phyloP scores from a whole-genome alignment of 1,140 invertebrate genomes.

The silkworm (Bombyx mori) region DNA sequence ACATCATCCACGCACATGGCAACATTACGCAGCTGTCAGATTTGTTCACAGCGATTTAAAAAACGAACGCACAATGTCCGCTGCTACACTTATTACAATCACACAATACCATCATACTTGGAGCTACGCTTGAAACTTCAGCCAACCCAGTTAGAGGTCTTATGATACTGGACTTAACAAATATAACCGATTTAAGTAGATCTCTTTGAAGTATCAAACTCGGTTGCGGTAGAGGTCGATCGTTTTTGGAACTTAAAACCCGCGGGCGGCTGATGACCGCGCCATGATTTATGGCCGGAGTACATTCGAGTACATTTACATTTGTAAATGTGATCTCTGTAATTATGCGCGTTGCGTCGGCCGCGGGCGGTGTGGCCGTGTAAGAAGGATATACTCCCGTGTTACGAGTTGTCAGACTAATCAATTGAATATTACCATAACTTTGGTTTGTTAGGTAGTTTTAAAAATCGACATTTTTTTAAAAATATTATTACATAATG shows the following conservation, averaged over 20 bases:
- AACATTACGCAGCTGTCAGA: conserved; percentile 62
- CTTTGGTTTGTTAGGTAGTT: no score
- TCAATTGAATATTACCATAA: no score
- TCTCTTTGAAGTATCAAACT: neutral
- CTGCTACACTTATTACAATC: conserved; percentile 52
- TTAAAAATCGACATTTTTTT: no score
- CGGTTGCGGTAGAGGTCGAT: conserved; percentile 4
- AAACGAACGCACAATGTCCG: conserved; percentile 47
- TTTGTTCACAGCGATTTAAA: conserved; percentile 45
- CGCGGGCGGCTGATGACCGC: conserved; percentile 58
- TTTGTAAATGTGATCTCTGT: conserved; percentile 59
- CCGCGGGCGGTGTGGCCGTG: conserved; percentile 29
- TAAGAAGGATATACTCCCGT: conserved; percentile 27
- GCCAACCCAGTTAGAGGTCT: neutral
- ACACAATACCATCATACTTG: conserved; percentile 18
- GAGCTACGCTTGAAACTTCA: conserved; percentile 8
- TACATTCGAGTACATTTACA: conserved; percentile 36
- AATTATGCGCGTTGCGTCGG: conserved; percentile 55
- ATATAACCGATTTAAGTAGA: conserved; percentile 1
- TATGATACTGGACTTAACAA: neutral
- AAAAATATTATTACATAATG: no score
- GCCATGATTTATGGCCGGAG: conserved; percentile 41
- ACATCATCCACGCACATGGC: conserved; percentile 46
- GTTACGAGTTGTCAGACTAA: conserved; percentile 21
- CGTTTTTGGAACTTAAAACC: conserved; percentile 31